phyloP scores from a whole-genome alignment of 2,888 invertebrate species.

The Conistra vaccinii region DNA sequence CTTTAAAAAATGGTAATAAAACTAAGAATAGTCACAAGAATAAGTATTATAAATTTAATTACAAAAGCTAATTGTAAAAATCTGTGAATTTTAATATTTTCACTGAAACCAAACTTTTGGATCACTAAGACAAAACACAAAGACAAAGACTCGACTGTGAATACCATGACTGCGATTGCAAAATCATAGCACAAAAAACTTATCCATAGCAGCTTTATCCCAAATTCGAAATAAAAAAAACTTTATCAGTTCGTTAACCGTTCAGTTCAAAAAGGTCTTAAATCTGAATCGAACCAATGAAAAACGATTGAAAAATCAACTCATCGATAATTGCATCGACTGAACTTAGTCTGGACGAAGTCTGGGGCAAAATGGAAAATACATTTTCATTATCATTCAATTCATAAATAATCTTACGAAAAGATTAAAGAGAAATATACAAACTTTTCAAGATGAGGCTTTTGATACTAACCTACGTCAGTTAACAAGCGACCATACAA shows the following conservation, averaged over 20 bases:
- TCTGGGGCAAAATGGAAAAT: conserved; percentile 30
- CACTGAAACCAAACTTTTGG: not conserved
- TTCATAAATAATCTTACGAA: no score
- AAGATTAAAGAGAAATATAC: no score
- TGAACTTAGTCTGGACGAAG: conserved; percentile 29
- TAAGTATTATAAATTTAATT: not conserved
- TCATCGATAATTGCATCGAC: conserved; percentile 47
- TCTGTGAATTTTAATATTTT: not conserved
- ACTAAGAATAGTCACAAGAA: not conserved
- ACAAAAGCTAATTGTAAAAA: not conserved
- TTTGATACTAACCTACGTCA: no score
- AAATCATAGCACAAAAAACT: conserved; percentile 13
- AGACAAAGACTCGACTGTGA: not conserved
- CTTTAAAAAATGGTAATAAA: conserved; percentile 17
- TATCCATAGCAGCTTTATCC: not conserved
- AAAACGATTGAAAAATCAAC: conserved; percentile 46
- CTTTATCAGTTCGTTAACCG: conserved; percentile 25
- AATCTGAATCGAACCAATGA: conserved; percentile 33
- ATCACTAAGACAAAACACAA: not conserved
- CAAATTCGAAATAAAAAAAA: conserved; percentile 1
- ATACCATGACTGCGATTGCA: not conserved
- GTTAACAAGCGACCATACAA: no score
- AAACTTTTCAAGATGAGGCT: no score
- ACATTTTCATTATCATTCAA: not conserved
- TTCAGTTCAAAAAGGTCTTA: conserved; percentile 48